Conservation (phyloP, 2,888 invertebrate species). For the Calliopum simillimum region DNA sequence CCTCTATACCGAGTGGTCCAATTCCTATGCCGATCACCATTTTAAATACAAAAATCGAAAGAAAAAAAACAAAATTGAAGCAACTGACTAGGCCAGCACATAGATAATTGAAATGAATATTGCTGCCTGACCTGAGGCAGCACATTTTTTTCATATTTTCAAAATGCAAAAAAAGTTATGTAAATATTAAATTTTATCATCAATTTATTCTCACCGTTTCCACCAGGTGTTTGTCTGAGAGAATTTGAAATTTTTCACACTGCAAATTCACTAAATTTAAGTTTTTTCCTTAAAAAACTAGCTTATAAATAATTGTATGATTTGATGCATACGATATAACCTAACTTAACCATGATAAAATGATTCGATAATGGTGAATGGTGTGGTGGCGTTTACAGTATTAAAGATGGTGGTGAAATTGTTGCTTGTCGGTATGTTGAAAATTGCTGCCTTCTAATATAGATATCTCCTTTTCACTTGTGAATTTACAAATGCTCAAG, state of each 20-base stretch:
- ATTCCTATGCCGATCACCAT: constrained; percentile 28
- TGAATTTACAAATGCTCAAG: background rate
- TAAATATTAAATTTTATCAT: constrained; percentile 51
- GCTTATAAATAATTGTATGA: constrained; percentile 69
- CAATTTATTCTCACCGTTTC: constrained; percentile 63
- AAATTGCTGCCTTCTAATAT: background rate
- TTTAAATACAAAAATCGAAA: background rate
- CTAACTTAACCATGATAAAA: constrained; percentile 68
- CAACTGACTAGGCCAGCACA: constrained; percentile 26
- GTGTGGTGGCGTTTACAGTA: constrained; percentile 35
- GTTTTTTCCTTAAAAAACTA: constrained; percentile 68
- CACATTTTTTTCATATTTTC: constrained; percentile 14
- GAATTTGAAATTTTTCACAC: constrained; percentile 65
- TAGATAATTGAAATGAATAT: constrained; percentile 1
- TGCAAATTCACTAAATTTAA: constrained; percentile 67
- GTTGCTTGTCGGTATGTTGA: background rate
- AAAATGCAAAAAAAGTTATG: constrained; percentile 33
- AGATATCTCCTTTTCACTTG: constrained; percentile 26
- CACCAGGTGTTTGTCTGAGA: constrained; percentile 65
- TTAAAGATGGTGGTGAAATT: constrained; percentile 40
- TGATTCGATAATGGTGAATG: constrained; percentile 53
- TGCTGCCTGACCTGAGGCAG: background rate
- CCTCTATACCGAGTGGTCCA: background rate
- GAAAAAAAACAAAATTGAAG: background rate
- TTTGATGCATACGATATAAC: constrained; percentile 68